A percentile compares a stretch with the other conserved stretches of the same genome.
These are phyloP conservation scores for Idris sp. DNA, from an alignment of 1,140 invertebrate genomes.

Conservation along the genomic window DNA sequence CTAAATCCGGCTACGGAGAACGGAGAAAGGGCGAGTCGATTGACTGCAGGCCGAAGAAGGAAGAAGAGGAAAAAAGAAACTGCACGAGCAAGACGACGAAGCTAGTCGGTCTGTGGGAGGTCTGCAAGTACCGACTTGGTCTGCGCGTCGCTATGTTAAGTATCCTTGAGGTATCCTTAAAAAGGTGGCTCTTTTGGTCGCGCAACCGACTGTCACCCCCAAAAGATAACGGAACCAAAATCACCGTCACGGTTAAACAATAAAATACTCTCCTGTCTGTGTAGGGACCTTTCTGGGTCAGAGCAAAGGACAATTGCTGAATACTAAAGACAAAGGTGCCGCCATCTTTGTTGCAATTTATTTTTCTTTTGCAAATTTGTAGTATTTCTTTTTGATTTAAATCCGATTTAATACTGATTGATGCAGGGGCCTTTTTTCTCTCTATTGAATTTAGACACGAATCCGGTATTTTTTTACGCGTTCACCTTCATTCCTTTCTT, in stretches of 20 bases:
- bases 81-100: slow-evolving; percentile 62
- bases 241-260: too few species aligned
- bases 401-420: too few species aligned
- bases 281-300: too few species aligned
- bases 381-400: too few species aligned
- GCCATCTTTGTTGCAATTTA: too few species aligned
- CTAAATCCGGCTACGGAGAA: slow-evolving; percentile 45
- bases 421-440: too few species aligned
- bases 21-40: slow-evolving; percentile 33
- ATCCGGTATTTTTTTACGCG: slow-evolving; percentile 55
- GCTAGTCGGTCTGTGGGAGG: slow-evolving; percentile 71
- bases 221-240: slow-evolving; percentile 57
- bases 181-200: slow-evolving; percentile 60
- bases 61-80: slow-evolving; percentile 50
- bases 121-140: slow-evolving; percentile 70
- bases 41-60: slow-evolving; percentile 34
- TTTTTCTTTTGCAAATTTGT: too few species aligned
- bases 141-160: slow-evolving; percentile 71
- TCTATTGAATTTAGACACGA: too few species aligned
- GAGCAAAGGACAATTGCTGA: too few species aligned
- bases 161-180: slow-evolving; percentile 69
- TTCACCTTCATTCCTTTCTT: slow-evolving; percentile 11
- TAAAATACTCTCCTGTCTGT: too few species aligned
- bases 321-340: too few species aligned
- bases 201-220: slow-evolving; percentile 60